These are phyloP conservation scores for Dascillus cervinus DNA, from an alignment of 2,888 invertebrate genomes.

Conservation along the genomic window DNA sequence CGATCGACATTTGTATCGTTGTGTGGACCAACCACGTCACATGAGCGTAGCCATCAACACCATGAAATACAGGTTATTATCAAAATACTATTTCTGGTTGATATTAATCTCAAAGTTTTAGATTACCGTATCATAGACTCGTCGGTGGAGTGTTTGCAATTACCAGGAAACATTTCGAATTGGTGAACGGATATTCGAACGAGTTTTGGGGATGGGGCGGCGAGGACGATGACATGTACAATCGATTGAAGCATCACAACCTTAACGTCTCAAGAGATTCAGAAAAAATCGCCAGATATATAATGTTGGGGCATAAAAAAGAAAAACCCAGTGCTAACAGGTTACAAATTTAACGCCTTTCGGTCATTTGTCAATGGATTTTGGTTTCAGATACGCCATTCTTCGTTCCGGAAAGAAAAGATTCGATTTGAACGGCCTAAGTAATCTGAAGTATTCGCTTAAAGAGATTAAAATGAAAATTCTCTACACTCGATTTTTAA, in stretches of 20 bases:
- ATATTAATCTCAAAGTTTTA: no score
- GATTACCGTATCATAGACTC: conserved; percentile 83
- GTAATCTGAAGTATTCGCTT: conserved; percentile 72
- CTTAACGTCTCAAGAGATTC: conserved; percentile 90
- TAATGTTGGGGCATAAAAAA: conserved; percentile 89
- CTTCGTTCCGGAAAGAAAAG: conserved; percentile 76
- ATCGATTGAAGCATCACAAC: conserved; percentile 62
- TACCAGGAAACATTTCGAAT: conserved; percentile 74
- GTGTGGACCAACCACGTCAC: no score
- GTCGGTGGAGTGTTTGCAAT: conserved; percentile 95
- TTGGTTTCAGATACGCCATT: conserved; percentile 75
- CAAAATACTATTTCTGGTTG: no score
- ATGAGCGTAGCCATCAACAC: no score
- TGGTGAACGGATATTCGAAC: conserved; percentile 89
- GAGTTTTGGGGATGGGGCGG: conserved; percentile 98
- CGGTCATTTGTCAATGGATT: no score
- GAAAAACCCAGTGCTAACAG: conserved; percentile 86
- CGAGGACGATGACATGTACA: conserved; percentile 95
- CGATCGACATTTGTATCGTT: no score
- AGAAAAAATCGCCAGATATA: conserved; percentile 86
- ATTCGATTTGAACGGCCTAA: conserved; percentile 79
- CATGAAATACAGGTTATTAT: no score
- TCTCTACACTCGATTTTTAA: conserved; percentile 77
- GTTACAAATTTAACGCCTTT: no score
- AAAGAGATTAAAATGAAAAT: conserved; percentile 59